phyloP scores from a whole-genome alignment of 1,140 invertebrate species.

The Pseudomyrmex cubaensis region DNA sequence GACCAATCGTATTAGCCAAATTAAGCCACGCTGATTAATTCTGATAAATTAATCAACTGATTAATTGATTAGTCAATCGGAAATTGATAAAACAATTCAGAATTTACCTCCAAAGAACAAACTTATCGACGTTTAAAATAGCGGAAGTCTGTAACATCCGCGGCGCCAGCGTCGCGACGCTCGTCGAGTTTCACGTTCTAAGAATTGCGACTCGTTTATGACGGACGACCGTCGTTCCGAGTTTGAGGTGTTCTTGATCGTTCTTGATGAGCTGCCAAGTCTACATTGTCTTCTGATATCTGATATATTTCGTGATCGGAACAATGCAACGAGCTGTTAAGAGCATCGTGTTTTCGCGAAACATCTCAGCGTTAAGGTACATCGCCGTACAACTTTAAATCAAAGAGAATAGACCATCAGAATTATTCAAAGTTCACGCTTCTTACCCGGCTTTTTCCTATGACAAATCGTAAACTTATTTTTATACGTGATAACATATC shows the following conservation, averaged over 20 bases:
- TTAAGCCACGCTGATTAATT: no score
- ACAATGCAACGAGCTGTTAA: constrained; percentile 76
- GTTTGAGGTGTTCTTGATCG: neutral
- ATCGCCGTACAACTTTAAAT: neutral
- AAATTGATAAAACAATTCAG: neutral
- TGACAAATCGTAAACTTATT: neutral
- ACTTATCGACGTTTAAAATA: constrained; percentile 12
- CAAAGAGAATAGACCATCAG: neutral
- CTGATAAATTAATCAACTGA: neutral
- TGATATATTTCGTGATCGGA: constrained; percentile 12
- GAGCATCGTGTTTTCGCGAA: constrained; percentile 69
- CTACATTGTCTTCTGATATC: constrained; percentile 1
- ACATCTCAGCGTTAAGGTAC: constrained; percentile 81
- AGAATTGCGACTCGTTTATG: constrained; percentile 37
- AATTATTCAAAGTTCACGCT: neutral
- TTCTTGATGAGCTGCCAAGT: constrained; percentile 14
- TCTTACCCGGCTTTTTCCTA: constrained; percentile 19
- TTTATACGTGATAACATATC: neutral
- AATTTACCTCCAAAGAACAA: neutral
- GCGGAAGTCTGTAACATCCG: neutral
- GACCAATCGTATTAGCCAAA: no score
- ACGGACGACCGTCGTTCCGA: neutral
- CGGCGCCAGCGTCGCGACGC: constrained; percentile 10
- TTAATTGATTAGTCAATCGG: no score
- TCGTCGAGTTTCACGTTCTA: constrained; percentile 8